phyloP scores from a whole-genome alignment of 2,113 vertebrate species.

The Melanocharis versteri region DNA sequence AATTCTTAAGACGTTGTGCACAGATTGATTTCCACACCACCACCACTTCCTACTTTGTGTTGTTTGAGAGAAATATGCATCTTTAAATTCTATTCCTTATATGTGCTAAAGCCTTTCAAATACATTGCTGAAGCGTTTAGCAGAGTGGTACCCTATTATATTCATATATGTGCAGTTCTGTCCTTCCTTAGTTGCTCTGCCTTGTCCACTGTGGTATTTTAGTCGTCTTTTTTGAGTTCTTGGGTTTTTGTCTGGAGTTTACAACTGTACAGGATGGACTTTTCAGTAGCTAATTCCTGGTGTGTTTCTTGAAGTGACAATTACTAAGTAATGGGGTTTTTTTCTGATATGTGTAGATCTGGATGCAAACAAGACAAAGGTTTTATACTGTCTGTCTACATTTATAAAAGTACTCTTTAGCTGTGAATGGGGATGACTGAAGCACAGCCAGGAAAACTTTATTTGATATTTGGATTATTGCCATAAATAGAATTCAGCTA shows the following conservation, averaged over 20 bases:
- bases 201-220: not conserved
- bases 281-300: not conserved
- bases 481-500: slow-evolving; percentile 40
- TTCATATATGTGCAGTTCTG: not conserved
- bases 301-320: not conserved
- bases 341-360: not conserved
- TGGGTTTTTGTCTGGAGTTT: not conserved
- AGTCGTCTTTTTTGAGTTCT: not conserved
- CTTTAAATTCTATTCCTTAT: not conserved
- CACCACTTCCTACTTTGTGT: not conserved
- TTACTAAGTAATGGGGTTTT: not conserved
- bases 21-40: not conserved
- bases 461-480: slow-evolving; percentile 41
- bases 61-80: not conserved
- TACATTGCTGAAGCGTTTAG: accelerated
- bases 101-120: not conserved
- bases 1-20: not conserved
- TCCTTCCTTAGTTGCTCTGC: not conserved
- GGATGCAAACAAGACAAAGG: not conserved
- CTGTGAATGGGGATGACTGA: slow-evolving; percentile 45
- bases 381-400: slow-evolving; percentile 18
- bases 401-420: slow-evolving; percentile 31
- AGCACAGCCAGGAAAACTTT: slow-evolving; percentile 54
- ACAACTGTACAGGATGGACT: not conserved
- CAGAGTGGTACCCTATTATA: accelerated